Base-by-base conservation (phyloP, 2,113 vertebrate genomes). In the Capra hircus region DNA sequence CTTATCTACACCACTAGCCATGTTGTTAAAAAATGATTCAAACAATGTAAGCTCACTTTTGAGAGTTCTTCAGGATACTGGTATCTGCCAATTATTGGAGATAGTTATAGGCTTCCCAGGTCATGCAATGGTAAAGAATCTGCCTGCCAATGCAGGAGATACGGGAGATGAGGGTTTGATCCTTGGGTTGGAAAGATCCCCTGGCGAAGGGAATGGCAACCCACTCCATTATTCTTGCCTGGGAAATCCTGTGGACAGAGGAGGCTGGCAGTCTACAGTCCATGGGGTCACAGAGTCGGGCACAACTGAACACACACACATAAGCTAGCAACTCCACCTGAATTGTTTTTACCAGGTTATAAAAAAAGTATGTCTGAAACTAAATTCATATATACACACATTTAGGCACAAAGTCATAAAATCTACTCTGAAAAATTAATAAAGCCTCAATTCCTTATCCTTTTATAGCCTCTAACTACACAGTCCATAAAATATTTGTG, bases 341-440 rank as follows among this genome's bases (percentile, higher is more conserved):
- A 78, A 64, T 4, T 55, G 62, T 50, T 53, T 88, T 57, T 78
- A 45, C 48, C 16, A 43, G 33, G 7, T 67, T 93, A 91, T 45
- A 59, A 91, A 59, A 40, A 59, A 67, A 67, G 36, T 52, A 83
- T 55, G 33, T 52, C 59, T 90, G 25, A 94, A 90, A 50, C n/a
- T 14, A 59, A 27, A 91, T 87, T 57, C 11, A 52, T 8, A n/a
- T 67, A 52, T 8, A 17, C 4, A 85, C 21, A 71, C 19, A 21
- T 85, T 59, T 95, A 78, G 40, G 23, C 67, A 64, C 12, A 84
- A 48, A 77, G 7, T 78, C 27, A 50, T 52, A 77, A 96, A 95
- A 50, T 15, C 6, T 45, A 55, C 12, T 77, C 36, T 94, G 53
- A 67, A 96, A 78, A 91, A 53, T 62, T 64, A 48, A 60, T 86